Conservation (phyloP, 2,113 vertebrate genomes). For the Nerophis ophidion region DNA sequence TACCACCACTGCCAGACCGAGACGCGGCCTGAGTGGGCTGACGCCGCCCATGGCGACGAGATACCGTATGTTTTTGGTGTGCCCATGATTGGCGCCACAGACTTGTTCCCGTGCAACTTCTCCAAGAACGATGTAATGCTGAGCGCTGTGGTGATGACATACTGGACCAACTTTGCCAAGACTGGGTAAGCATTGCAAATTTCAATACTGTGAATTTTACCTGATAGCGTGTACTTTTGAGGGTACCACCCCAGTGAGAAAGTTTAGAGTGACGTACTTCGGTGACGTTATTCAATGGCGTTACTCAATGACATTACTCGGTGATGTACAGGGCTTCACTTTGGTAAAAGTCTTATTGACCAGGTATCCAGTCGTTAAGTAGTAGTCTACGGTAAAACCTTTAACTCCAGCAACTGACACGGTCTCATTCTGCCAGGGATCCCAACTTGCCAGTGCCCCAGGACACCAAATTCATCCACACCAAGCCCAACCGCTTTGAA, state of each 20-base stretch:
- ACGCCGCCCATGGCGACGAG: slow-evolving; percentile 89
- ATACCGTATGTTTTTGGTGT: slow-evolving; percentile 93
- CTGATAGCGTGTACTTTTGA: no score
- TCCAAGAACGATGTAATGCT: slow-evolving; percentile 95
- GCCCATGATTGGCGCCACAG: slow-evolving; percentile 93
- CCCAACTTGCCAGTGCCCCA: slow-evolving; percentile 89
- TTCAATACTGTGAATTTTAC: no score
- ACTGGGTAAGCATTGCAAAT: slow-evolving; percentile 72
- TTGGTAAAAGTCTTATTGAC: not conserved
- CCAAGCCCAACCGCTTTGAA: slow-evolving; percentile 90
- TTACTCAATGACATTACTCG: no score
- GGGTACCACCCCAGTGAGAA: no score
- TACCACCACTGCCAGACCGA: slow-evolving; percentile 97
- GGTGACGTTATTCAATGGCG: no score
- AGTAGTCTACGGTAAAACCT: not conserved
- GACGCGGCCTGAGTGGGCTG: slow-evolving; percentile 89
- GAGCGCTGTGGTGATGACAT: slow-evolving; percentile 92
- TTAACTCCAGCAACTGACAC: not conserved
- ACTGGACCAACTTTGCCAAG: slow-evolving; percentile 98
- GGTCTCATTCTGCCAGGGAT: slow-evolving; percentile 64
- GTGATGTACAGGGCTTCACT: not conserved
- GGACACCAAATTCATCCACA: slow-evolving; percentile 94
- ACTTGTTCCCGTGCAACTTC: slow-evolving; percentile 95
- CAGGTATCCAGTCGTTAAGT: not conserved
- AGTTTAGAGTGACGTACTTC: no score